A percentile compares a stretch with the other conserved stretches of the same genome.
phyloP scores from a whole-genome alignment of 2,888 invertebrate genomes.

The Xanthia togata region DNA sequence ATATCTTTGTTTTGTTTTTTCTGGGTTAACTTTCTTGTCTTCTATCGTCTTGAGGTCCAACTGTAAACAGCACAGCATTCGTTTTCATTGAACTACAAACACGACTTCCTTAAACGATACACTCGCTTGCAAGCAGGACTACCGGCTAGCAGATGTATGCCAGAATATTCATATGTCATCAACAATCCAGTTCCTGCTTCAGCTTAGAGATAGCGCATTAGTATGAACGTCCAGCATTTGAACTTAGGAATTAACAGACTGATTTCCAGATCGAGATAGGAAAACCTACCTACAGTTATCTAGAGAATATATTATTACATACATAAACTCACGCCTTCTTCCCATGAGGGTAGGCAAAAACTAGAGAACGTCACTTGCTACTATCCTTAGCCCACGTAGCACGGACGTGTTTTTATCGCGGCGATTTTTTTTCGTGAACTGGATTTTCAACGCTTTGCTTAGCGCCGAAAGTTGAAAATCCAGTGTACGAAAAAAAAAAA shows the following conservation, averaged over 20 bases:
- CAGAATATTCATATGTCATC: slow-evolving; percentile 5
- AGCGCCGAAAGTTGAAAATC: too few relatives aligned
- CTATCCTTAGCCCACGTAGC: too few relatives aligned
- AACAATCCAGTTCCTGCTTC: too few relatives aligned
- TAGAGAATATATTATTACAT: not conserved
- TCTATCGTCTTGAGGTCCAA: not conserved
- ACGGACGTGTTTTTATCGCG: too few relatives aligned
- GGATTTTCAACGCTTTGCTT: too few relatives aligned
- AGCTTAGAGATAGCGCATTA: not conserved
- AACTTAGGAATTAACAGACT: not conserved
- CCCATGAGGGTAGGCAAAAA: not conserved
- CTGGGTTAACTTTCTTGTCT: not conserved
- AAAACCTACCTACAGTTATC: not conserved
- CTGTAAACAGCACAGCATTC: not conserved
- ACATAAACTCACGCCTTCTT: not conserved
- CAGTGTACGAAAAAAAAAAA: too few relatives aligned
- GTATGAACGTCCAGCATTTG: not conserved
- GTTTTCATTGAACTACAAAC: not conserved
- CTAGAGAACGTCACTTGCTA: too few relatives aligned
- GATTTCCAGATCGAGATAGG: too few relatives aligned
- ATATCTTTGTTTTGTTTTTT: not conserved
- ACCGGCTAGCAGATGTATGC: not conserved
- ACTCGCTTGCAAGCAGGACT: not conserved
- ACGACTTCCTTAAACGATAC: too few relatives aligned
- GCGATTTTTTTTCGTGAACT: too few relatives aligned